Conservation (phyloP, 2,113 vertebrate genomes). For the Colistium nudipinnis region DNA sequence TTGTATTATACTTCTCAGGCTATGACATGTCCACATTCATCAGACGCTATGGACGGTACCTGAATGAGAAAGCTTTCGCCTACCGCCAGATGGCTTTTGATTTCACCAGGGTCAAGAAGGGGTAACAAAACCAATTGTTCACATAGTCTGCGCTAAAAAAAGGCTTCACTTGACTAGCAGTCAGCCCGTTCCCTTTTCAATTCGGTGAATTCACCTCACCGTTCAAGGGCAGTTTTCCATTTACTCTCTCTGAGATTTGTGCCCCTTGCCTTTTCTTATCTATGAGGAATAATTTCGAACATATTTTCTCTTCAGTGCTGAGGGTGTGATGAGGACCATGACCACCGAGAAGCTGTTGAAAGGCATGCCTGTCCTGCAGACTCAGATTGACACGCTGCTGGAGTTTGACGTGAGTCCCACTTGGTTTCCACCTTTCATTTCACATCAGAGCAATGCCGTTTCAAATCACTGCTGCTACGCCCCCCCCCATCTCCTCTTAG, state of each 20-base stretch:
- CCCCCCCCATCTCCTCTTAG: slow-evolving; percentile 66
- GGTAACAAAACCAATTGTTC: slow-evolving; percentile 80
- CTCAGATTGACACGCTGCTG: slow-evolving; percentile 95
- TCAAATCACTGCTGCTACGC: background rate
- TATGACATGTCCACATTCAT: slow-evolving; percentile 98
- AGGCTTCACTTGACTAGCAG: too few species aligned
- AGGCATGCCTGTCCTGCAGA: slow-evolving; percentile 97
- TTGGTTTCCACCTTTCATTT: slow-evolving; percentile 1
- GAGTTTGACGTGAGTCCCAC: slow-evolving; percentile 92
- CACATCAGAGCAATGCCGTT: background rate
- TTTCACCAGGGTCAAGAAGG: slow-evolving; percentile 98
- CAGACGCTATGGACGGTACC: slow-evolving; percentile 95
- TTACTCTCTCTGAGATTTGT: background rate
- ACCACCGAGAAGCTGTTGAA: slow-evolving; percentile 96
- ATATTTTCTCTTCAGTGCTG: slow-evolving; percentile 81
- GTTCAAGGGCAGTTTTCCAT: background rate
- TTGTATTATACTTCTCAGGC: slow-evolving; percentile 73
- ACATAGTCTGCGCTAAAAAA: background rate
- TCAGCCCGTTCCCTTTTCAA: background rate
- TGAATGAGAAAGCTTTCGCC: slow-evolving; percentile 98
- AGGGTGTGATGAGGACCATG: slow-evolving; percentile 98
- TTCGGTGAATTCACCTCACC: background rate
- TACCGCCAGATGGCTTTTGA: slow-evolving; percentile 99
- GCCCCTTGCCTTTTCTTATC: background rate
- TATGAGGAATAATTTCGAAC: background rate